phyloP scores from a whole-genome alignment of 1,140 invertebrate genomes.

The Heliconius hermathena region DNA sequence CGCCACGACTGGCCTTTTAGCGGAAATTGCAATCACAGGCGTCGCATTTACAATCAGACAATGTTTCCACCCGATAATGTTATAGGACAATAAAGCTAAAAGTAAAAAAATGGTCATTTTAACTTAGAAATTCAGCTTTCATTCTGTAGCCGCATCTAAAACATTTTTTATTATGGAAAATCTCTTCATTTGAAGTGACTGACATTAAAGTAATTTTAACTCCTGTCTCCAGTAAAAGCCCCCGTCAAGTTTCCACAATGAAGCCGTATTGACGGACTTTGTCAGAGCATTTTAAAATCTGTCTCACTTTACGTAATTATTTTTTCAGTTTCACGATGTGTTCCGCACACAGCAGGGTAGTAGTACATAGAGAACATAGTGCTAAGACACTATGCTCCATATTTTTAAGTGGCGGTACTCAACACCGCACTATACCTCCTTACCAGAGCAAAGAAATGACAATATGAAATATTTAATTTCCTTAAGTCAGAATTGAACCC shows the following conservation, averaged over 20 bases:
- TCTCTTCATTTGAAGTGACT: constrained; percentile 30
- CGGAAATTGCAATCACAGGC: no score
- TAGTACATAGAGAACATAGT: no score
- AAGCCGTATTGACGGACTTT: constrained; percentile 29
- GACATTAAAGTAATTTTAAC: constrained; percentile 40
- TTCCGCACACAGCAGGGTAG: no score
- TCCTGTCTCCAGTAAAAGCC: constrained; percentile 36
- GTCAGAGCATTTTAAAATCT: constrained; percentile 25
- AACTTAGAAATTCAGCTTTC: constrained; percentile 2
- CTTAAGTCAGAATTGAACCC: no score
- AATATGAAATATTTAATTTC: no score
- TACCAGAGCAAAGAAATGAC: no score
- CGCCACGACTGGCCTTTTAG: no score
- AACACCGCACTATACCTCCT: no score
- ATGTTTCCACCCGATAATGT: neutral
- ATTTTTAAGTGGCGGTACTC: no score
- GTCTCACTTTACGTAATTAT: neutral
- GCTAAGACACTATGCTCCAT: no score
- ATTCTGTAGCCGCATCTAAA: neutral
- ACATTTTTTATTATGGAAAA: constrained; percentile 10
- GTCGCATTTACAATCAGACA: no score
- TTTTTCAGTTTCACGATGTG: no score
- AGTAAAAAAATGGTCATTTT: neutral
- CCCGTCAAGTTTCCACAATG: constrained; percentile 25
- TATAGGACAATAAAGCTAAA: neutral